These are phyloP conservation scores for Pelecanus crispus DNA, from an alignment of 2,113 vertebrate genomes.

Conservation along the genomic window DNA sequence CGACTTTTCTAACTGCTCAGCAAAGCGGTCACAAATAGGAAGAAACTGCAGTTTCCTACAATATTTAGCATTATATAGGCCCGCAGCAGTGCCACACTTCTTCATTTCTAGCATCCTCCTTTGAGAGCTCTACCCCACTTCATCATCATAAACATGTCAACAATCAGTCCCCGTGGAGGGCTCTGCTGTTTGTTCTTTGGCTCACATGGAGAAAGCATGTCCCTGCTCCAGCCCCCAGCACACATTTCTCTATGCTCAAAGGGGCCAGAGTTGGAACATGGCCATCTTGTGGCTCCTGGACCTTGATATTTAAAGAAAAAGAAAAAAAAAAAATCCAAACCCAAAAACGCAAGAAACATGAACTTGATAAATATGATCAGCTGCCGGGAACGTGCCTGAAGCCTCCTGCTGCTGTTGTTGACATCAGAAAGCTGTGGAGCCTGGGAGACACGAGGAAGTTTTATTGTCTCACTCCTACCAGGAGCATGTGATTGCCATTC, in stretches of 20 bases:
- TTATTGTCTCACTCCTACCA: conserved; percentile 4
- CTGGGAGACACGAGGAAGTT: neutral
- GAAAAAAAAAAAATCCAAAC: neutral
- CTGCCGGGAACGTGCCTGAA: conserved; percentile 49
- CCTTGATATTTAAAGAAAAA: neutral
- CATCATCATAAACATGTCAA: conserved; percentile 76
- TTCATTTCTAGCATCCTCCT: conserved; percentile 58
- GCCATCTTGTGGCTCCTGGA: conserved; percentile 36
- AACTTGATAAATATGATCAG: conserved; percentile 47
- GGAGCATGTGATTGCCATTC: neutral
- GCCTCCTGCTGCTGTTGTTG: conserved; percentile 52
- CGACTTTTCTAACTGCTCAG: conserved; percentile 1
- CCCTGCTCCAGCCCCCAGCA: conserved; percentile 38
- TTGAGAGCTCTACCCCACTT: conserved; percentile 61
- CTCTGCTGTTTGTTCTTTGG: conserved; percentile 58
- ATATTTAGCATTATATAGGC: conserved; percentile 58
- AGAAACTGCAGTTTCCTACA: conserved; percentile 56
- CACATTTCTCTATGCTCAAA: conserved; percentile 46
- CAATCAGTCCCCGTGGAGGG: conserved; percentile 46
- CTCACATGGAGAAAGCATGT: conserved; percentile 51
- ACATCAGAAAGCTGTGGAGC: neutral
- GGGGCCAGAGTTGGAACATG: neutral
- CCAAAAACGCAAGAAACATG: conserved; percentile 16
- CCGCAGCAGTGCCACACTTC: conserved; percentile 63
- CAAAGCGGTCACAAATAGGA: conserved; percentile 45